Evolutionary conservation across 2,113 vertebrate genomes (phyloP), one percentile per base, ranked within the genome.

Genomic region (Apodemus sylvaticus): DNA sequence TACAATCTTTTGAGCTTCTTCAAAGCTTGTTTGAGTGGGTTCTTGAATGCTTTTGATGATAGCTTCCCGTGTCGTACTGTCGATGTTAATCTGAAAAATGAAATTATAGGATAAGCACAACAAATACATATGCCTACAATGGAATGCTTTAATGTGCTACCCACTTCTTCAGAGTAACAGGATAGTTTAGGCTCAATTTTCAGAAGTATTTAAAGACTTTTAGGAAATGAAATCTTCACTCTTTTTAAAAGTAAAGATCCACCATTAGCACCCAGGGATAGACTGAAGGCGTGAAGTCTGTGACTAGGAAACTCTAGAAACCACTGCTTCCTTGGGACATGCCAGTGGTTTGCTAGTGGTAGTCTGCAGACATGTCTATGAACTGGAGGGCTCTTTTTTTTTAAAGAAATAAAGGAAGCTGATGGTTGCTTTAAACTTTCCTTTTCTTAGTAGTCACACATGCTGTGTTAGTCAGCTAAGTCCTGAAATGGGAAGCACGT

Each of bases 1-100:
- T 90, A 99, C 99, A n/a, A 99, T 99, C 98, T 98, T 99, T 97
- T 99, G 99, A 86, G 99, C 99, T 79, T 99, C 99, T 71, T 99
- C 99, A 92, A 99, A 99, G 96, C 99, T 99, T 1, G 98, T 97
- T 73, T 95, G 34, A 78, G 98, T 99, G 93, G 99, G 98, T 94
- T 98, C 98, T 96, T 98, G 99, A 96, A 99, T 98, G 70, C 98
- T 99, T 91, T 92, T 98, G 94, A 98, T 98, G 97, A 99, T 98
- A 5, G 95, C 91, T 97, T 99, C 99, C 88, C 99, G 98, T 4
- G 97, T 99, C 68, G 98, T 98, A 96, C 98, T 99, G 98, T 99
- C 99, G 53, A 99, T 99, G 97, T 99, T 99, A 96, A 99, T 99
- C 99, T 99, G 99, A 91, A 99, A 98, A 53, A 81, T 3, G 91